These are phyloP conservation scores for Apamea epomidion DNA, from an alignment of 2,888 invertebrate genomes.

Conservation along the genomic window DNA sequence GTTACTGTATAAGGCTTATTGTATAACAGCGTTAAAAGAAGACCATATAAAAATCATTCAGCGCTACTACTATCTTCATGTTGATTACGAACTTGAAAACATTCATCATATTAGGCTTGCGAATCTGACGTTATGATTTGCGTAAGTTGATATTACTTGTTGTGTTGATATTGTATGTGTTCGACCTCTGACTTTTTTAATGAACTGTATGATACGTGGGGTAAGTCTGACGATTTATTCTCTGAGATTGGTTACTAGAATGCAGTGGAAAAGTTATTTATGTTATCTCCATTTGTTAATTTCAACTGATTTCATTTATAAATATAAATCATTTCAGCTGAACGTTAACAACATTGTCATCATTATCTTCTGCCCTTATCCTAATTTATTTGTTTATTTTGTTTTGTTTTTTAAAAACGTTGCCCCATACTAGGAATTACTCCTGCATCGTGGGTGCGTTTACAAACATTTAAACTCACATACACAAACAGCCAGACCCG, in stretches of 20 bases:
- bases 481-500: no score
- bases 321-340: not conserved
- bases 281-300: conserved; percentile 6
- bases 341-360: not conserved
- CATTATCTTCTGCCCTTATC: not conserved
- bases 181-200: conserved; percentile 46
- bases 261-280: conserved; percentile 47
- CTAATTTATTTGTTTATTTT: no score
- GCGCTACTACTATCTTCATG: conserved; percentile 35
- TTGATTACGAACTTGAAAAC: conserved; percentile 18
- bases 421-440: no score
- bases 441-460: no score
- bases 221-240: conserved; percentile 25
- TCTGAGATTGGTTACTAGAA: conserved; percentile 21
- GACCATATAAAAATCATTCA: not conserved
- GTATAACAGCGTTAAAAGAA: not conserved
- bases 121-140: conserved; percentile 19
- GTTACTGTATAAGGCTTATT: not conserved
- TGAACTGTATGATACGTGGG: conserved; percentile 38
- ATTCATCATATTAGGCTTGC: conserved; percentile 12
- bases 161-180: not conserved
- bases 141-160: conserved; percentile 5
- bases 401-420: no score
- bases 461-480: no score
- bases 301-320: not conserved